Percentiles rank a stretch among this genome's conserved stretches.
phyloP scores from a whole-genome alignment of 2,888 invertebrate genomes.

The Steinernema hermaphroditum region DNA sequence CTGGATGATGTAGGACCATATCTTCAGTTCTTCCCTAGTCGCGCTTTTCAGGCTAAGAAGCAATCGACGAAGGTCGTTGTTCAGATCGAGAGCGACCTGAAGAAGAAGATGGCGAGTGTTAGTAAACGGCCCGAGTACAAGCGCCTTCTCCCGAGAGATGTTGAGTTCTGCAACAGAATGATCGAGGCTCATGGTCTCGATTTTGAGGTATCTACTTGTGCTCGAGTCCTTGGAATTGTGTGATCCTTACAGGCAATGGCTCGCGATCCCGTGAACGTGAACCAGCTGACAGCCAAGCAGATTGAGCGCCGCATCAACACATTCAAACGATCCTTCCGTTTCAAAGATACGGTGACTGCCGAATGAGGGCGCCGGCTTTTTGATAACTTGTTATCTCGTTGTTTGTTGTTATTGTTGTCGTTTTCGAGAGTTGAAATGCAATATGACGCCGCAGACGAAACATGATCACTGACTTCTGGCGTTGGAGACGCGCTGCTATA shows the following conservation, averaged over 20 bases:
- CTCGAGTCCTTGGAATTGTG: too few relatives aligned
- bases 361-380: background rate
- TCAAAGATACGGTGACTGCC: slow-evolving; percentile 1
- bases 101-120: slow-evolving; percentile 33
- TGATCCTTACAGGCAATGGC: slow-evolving; percentile 60
- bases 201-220: slow-evolving; percentile 51
- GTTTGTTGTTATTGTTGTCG: slow-evolving; percentile 2
- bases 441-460: background rate
- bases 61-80: slow-evolving; percentile 43
- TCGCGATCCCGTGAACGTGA: slow-evolving; percentile 57
- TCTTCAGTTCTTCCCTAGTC: background rate
- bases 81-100: slow-evolving; percentile 43
- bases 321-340: slow-evolving; percentile 44
- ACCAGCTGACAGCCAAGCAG: slow-evolving; percentile 61
- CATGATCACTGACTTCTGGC: too few relatives aligned
- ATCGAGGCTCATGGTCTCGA: slow-evolving; percentile 55
- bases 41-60: slow-evolving; percentile 32
- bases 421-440: background rate
- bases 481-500: too few relatives aligned
- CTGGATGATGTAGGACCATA: slow-evolving; percentile 6
- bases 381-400: slow-evolving; percentile 11
- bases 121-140: slow-evolving; percentile 38
- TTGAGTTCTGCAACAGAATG: slow-evolving; percentile 59
- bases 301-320: slow-evolving; percentile 54
- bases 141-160: slow-evolving; percentile 50